A percentile compares a stretch with the other conserved stretches of the same genome.
phyloP scores from a whole-genome alignment of 1,140 invertebrate genomes.

The Drosophila ironensis region DNA sequence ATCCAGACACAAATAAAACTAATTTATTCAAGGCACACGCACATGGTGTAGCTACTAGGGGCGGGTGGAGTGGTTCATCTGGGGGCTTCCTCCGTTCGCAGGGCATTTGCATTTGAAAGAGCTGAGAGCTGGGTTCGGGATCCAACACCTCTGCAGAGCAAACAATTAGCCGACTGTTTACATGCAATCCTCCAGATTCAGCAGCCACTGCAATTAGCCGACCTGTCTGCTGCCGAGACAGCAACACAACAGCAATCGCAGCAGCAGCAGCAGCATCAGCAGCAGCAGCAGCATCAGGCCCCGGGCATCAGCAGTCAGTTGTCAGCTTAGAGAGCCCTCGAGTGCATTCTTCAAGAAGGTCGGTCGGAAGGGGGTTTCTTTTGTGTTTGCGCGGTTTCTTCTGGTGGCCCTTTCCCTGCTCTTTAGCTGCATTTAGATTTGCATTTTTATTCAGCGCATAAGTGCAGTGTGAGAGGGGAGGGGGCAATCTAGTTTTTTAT shows the following conservation, averaged over 20 bases:
- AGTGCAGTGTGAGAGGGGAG: conserved; percentile 42
- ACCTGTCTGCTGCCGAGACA: conserved; percentile 35
- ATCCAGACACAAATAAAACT: conserved; percentile 61
- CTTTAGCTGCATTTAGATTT: conserved; percentile 75
- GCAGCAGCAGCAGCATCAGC: conserved; percentile 10
- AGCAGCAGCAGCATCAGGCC: conserved; percentile 1
- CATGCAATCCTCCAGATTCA: conserved; percentile 42
- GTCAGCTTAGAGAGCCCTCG: conserved; percentile 35
- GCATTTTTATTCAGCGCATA: conserved; percentile 78
- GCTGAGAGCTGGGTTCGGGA: conserved; percentile 34
- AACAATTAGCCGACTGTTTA: conserved; percentile 72
- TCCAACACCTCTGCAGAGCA: conserved; percentile 51
- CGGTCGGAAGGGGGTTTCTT: conserved; percentile 39
- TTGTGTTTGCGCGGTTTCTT: conserved; percentile 27
- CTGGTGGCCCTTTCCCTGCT: conserved; percentile 12
- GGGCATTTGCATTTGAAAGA: conserved; percentile 68
- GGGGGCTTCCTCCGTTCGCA: conserved; percentile 6
- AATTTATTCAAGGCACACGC: conserved; percentile 59
- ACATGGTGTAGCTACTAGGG: too few relatives aligned
- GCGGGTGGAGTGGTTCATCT: background rate
- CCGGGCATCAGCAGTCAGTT: conserved; percentile 17
- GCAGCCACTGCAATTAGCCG: conserved; percentile 63
- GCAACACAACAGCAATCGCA: conserved; percentile 27
- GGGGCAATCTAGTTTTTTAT: conserved; percentile 44
- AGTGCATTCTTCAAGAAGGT: conserved; percentile 30